A percentile compares a stretch with the other conserved stretches of the same genome.
Evolutionary conservation across 2,888 invertebrate genomes (phyloP).

Genomic region (Eupithecia dodoneata): DNA sequence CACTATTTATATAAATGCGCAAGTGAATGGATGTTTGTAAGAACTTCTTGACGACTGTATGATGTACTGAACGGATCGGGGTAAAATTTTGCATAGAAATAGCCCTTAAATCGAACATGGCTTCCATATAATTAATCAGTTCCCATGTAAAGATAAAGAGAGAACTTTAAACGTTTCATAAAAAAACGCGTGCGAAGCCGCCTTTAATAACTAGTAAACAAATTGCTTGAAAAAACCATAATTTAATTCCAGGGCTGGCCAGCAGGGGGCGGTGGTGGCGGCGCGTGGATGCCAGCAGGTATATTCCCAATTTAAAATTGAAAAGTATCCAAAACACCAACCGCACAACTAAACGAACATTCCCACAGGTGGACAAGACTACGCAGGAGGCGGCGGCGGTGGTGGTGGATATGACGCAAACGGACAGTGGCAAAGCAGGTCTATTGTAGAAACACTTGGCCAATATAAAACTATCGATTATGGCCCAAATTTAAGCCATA

Average conservation of each 20-base stretch:
- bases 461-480: conserved; percentile 52
- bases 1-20: no score
- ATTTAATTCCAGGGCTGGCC: conserved; percentile 65
- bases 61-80: no score
- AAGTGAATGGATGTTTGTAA: no score
- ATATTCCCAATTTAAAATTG: conserved; percentile 63
- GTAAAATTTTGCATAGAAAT: no score
- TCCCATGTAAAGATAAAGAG: no score
- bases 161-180: no score
- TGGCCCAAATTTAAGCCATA: conserved; percentile 45
- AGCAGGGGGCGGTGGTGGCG: conserved; percentile 74
- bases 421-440: conserved; percentile 79
- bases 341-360: conserved; percentile 44
- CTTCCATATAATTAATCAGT: no score
- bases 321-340: conserved; percentile 32
- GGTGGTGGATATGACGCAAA: conserved; percentile 72
- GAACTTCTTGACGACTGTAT: no score
- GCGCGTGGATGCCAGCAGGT: conserved; percentile 81
- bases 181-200: no score
- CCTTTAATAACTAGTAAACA: neutral
- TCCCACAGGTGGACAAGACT: conserved; percentile 74
- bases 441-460: conserved; percentile 57
- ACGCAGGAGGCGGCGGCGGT: conserved; percentile 53
- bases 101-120: no score
- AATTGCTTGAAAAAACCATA: neutral